Conservation (phyloP, 2,888 invertebrate species). For the Agrochola lychnidis region DNA sequence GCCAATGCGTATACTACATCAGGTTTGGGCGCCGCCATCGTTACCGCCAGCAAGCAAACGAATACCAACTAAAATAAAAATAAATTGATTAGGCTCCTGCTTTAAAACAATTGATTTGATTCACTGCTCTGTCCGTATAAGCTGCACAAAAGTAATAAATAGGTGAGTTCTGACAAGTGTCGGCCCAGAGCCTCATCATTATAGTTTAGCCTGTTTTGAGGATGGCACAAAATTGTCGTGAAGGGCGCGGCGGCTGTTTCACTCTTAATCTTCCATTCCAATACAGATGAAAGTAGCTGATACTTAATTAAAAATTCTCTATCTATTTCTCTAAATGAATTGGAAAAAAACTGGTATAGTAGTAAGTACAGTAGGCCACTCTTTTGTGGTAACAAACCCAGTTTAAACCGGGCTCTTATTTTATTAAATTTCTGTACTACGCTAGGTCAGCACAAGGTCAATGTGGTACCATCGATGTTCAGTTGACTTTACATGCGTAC, state of each 20-base stretch:
- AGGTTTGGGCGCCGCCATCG: not conserved
- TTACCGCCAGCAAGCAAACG: not conserved
- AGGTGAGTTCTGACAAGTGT: not conserved
- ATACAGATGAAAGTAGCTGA: not conserved
- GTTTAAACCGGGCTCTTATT: not conserved
- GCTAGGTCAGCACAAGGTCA: not conserved
- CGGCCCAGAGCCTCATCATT: not conserved
- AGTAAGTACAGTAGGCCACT: not conserved
- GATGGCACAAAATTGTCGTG: not conserved
- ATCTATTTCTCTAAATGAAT: not conserved
- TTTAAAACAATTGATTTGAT: not conserved
- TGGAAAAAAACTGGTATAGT: not conserved
- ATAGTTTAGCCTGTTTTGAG: not conserved
- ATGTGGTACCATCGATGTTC: not conserved
- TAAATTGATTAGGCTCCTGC: not conserved
- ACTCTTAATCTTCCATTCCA: not conserved
- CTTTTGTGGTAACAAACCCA: not conserved
- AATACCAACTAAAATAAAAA: conserved; percentile 8
- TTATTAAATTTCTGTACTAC: not conserved
- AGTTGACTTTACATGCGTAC: not conserved
- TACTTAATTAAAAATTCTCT: not conserved
- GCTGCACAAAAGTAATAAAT: not conserved
- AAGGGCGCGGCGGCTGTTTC: not conserved
- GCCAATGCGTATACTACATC: not conserved
- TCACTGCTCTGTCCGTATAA: not conserved